Base-by-base conservation (phyloP, 2,888 invertebrate species). In the Drosophila fulvimacula region DNA sequence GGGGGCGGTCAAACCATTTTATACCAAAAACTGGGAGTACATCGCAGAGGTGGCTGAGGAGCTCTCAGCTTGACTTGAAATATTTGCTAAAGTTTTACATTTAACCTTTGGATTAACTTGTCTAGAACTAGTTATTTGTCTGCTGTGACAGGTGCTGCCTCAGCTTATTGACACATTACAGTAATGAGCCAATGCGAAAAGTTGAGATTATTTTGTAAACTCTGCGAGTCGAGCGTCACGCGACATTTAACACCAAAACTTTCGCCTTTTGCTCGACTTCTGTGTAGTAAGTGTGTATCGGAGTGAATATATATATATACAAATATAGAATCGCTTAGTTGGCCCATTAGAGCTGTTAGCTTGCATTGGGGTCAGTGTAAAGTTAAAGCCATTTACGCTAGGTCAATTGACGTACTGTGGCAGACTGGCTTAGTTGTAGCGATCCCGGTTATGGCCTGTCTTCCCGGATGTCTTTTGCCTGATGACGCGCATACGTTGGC, bases 391-490 rank as follows among this genome's bases (percentile, higher is more conserved):
- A 57, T 57, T 71, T 60, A 32, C 41, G 48, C 30, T 52, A 59
- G 66, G 53, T 70, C 66, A 61, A 58, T 70, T 71, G 71, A 55
- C 60, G 51, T 32, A 67, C 48, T 67, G 39, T 7, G 57, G 39
- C 46, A 42, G 34, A 34, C 32, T 44, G 36, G 59, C 46, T 60
- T 36, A 44, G 55, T 41, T 61, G 38, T 30, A 38, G 44, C 24
- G 56, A 39, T 66, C 56, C 58, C 46, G 24, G n/a, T n/a, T 30
- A 6, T 30, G 66, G 68, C 65, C 38, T 80, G 65, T 78, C 69
- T 63, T 78, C 69, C 85, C 82, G 82, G 85, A 81, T 82, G 79
- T 82, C 72, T 79, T 76, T 79, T 70, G 66, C 58, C 69, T 62
- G 73, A 73, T 82, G 79, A 81, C 73, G 76, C 65, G 79, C 83